Percentiles rank a stretch among this genome's conserved stretches.
Evolutionary conservation across 2,888 invertebrate genomes (phyloP).

Genomic region (Sinohyriopsis cumingii): DNA sequence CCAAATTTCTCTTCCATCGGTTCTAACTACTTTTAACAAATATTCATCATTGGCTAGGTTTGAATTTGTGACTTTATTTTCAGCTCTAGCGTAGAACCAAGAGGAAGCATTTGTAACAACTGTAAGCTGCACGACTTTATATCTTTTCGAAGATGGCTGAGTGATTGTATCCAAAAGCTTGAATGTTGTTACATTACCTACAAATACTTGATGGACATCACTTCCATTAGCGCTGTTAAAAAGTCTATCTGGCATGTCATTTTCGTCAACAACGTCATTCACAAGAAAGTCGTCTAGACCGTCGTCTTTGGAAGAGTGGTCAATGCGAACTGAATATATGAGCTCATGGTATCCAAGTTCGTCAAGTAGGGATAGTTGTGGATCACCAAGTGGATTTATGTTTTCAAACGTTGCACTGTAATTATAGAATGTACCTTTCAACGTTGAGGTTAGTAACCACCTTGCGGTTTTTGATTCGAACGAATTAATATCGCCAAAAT

Average conservation of each 20-base stretch:
- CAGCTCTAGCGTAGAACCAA: conserved; percentile 24
- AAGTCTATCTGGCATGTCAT: conserved; percentile 35
- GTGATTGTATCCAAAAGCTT: background rate
- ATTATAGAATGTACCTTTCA: conserved; percentile 50
- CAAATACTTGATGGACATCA: conserved; percentile 12
- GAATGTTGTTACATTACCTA: conserved; percentile 7
- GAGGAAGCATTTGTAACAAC: background rate
- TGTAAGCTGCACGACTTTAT: conserved; percentile 15
- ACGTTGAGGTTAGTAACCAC: conserved; percentile 47
- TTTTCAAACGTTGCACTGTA: conserved; percentile 53
- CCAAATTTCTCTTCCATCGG: conserved; percentile 13
- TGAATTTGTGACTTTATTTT: conserved; percentile 25
- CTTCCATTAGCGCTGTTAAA: conserved; percentile 36
- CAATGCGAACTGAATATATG: conserved; percentile 37
- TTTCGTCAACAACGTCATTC: conserved; percentile 33
- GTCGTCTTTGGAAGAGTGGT: conserved; percentile 24
- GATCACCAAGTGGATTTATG: conserved; percentile 52
- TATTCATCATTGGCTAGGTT: background rate
- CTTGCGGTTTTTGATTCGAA: conserved; percentile 38
- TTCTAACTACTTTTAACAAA: conserved; percentile 13
- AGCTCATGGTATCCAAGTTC: conserved; percentile 41
- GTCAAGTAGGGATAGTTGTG: conserved; percentile 47
- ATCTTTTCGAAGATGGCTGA: conserved; percentile 1
- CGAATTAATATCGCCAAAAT: conserved; percentile 48
- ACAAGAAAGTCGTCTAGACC: conserved; percentile 44